phyloP scores from a whole-genome alignment of 2,797 vertebrate species.

The Staurois parvus region DNA sequence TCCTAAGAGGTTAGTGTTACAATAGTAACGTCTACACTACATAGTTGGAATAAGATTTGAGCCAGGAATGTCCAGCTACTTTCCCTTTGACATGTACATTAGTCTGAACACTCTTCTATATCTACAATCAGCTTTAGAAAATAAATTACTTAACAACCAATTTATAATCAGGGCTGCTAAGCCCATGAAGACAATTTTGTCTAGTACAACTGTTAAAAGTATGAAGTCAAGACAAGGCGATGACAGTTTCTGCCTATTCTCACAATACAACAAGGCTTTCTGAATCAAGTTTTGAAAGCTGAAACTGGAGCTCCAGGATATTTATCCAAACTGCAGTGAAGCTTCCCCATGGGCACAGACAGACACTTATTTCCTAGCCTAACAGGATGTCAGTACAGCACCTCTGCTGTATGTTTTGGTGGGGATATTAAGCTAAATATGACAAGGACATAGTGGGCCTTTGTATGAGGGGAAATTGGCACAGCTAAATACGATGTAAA shows the following conservation, averaged over 20 bases:
- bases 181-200: background rate
- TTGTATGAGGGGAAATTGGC: slow-evolving; percentile 12
- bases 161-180: background rate
- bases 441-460: slow-evolving; percentile 30
- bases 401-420: slow-evolving; percentile 1
- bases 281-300: background rate
- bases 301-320: slow-evolving; percentile 25
- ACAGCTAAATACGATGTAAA: slow-evolving; percentile 26
- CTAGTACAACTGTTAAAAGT: background rate
- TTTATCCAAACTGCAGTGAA: slow-evolving; percentile 14
- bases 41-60: no score
- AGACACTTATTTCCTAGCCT: slow-evolving; percentile 8
- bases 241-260: slow-evolving; percentile 11
- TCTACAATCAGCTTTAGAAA: no score
- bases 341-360: slow-evolving; percentile 22
- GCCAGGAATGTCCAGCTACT: no score
- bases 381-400: slow-evolving; percentile 1
- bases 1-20: no score
- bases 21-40: no score
- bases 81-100: no score
- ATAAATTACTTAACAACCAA: no score
- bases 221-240: background rate
- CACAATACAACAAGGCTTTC: background rate
- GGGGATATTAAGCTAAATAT: slow-evolving; percentile 12
- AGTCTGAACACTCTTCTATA: no score